Evolutionary conservation across 2,113 vertebrate species (phyloP).

Genomic region (Daphoenositta chrysoptera): DNA sequence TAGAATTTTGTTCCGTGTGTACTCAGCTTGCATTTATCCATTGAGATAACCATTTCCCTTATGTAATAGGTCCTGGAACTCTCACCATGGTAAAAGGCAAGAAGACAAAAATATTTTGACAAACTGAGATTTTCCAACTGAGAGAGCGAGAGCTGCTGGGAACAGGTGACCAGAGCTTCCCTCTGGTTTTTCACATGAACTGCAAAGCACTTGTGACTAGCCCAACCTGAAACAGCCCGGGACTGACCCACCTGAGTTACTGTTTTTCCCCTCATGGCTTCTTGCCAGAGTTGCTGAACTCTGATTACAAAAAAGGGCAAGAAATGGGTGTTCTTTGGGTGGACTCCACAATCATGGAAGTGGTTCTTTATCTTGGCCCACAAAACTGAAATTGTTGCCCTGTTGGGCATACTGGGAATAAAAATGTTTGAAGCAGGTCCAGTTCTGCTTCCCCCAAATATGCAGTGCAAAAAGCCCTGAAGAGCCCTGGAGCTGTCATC

Average conservation of each 20-base stretch:
- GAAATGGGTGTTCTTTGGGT: conserved; percentile 11
- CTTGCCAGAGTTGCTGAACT: background rate
- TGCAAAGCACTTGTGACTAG: background rate
- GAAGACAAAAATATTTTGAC: background rate
- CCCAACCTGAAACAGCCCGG: background rate
- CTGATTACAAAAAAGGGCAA: background rate
- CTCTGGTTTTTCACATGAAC: background rate
- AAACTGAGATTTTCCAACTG: background rate
- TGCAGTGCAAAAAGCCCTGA: background rate
- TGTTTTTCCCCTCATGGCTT: background rate
- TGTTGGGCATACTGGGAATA: background rate
- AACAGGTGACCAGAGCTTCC: background rate
- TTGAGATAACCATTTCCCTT: background rate
- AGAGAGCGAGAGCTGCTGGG: background rate
- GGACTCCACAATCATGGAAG: background rate
- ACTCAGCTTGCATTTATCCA: background rate
- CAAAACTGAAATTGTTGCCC: background rate
- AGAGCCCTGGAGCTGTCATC: background rate
- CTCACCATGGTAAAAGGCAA: background rate
- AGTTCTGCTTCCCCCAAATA: background rate
- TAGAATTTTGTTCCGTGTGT: background rate
- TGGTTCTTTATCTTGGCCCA: conserved; percentile 19
- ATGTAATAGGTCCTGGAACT: background rate
- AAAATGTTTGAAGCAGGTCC: background rate
- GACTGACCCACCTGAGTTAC: background rate